Conservation (phyloP, 1,140 invertebrate genomes). For the Papilio dardanus region DNA sequence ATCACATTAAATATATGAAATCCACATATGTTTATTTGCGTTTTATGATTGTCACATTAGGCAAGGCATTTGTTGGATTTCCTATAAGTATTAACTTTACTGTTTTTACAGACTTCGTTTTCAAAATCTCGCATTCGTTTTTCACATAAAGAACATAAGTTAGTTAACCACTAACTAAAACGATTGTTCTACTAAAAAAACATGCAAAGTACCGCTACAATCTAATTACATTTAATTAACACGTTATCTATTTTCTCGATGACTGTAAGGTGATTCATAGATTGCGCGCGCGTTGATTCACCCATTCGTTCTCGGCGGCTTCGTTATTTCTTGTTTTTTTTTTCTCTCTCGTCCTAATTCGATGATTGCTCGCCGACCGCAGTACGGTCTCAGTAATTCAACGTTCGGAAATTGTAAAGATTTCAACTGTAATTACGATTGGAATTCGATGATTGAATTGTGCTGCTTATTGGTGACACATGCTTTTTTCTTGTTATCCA, state of each 20-base stretch:
- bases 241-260: background rate
- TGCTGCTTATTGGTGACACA: constrained; percentile 1
- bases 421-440: constrained; percentile 4
- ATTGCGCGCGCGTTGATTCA: constrained; percentile 36
- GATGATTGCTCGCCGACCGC: constrained; percentile 33
- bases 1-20: no score
- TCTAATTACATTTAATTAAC: background rate
- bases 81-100: no score
- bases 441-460: constrained; percentile 1
- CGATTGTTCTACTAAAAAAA: no score
- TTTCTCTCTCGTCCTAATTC: constrained; percentile 31
- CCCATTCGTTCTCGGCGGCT: constrained; percentile 21
- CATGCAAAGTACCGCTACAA: background rate
- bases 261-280: constrained; percentile 35
- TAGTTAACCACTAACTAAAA: no score
- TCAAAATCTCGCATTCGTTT: no score
- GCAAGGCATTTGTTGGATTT: no score
- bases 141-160: no score
- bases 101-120: no score
- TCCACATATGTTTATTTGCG: no score
- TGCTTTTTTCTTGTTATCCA: background rate
- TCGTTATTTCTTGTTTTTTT: constrained; percentile 36
- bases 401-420: constrained; percentile 35
- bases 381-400: constrained; percentile 16
- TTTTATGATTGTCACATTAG: no score